A percentile compares a stretch with the other conserved stretches of the same genome.
Conservation (phyloP, 2,888 invertebrate genomes). For the Sarcophaga caerulescens region DNA sequence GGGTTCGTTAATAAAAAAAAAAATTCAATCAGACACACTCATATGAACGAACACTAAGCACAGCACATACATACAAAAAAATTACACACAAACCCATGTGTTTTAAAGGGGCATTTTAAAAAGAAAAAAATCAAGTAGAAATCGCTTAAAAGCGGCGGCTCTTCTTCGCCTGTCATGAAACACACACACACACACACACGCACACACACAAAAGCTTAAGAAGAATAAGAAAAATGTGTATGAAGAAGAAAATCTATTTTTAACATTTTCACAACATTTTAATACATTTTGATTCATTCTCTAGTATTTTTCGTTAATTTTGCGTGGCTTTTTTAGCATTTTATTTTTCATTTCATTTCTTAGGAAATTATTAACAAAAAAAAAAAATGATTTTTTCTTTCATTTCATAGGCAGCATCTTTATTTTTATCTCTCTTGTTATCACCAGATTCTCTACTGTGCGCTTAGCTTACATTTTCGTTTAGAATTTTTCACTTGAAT, state of each 20-base stretch:
- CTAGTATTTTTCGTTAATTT: background rate
- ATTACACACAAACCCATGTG: constrained; percentile 13
- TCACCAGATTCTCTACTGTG: background rate
- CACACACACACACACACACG: background rate
- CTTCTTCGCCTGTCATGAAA: constrained; percentile 23
- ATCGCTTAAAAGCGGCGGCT: constrained; percentile 47
- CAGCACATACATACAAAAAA: constrained; percentile 29
- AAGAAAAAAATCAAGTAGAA: constrained; percentile 7
- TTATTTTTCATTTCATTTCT: too few relatives aligned
- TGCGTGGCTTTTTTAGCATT: background rate
- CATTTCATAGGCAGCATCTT: constrained; percentile 12
- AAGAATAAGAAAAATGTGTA: constrained; percentile 12
- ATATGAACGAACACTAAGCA: background rate
- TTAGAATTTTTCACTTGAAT: background rate
- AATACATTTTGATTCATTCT: constrained; percentile 9
- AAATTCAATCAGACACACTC: constrained; percentile 18
- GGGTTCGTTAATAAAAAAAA: background rate
- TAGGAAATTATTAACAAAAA: background rate
- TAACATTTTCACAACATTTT: constrained; percentile 63
- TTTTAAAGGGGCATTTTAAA: constrained; percentile 9
- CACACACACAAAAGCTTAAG: background rate
- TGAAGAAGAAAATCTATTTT: constrained; percentile 61
- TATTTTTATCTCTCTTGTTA: constrained; percentile 38
- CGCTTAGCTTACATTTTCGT: background rate
- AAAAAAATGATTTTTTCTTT: background rate